phyloP scores from a whole-genome alignment of 2,888 invertebrate species.

The Pterostichus niger region DNA sequence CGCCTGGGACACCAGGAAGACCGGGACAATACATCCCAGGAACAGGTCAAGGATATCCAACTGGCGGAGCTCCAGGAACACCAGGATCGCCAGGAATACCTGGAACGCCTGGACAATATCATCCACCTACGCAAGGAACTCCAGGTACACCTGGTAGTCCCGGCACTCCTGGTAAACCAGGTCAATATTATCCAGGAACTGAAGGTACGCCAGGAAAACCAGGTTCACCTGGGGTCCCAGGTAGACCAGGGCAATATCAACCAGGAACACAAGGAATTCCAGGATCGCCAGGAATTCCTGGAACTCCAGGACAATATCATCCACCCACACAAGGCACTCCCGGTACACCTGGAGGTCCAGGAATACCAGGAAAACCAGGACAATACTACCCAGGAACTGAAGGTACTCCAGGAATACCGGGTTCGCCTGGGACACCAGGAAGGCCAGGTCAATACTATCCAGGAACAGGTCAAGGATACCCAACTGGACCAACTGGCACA shows the following conservation, averaged over 20 bases:
- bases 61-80: slow-evolving; percentile 74
- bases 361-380: slow-evolving; percentile 68
- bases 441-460: slow-evolving; percentile 69
- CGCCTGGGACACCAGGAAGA: slow-evolving; percentile 53
- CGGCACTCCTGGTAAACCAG: slow-evolving; percentile 70
- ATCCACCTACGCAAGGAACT: slow-evolving; percentile 69
- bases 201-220: slow-evolving; percentile 57
- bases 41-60: slow-evolving; percentile 67
- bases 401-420: slow-evolving; percentile 72
- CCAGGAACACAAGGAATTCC: slow-evolving; percentile 71
- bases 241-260: slow-evolving; percentile 77
- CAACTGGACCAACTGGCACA: slow-evolving; percentile 71
- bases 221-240: slow-evolving; percentile 72
- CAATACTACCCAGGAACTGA: slow-evolving; percentile 69
- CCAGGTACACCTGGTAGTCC: slow-evolving; percentile 69
- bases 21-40: slow-evolving; percentile 71
- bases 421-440: slow-evolving; percentile 71
- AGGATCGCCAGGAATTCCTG: slow-evolving; percentile 38
- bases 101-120: slow-evolving; percentile 69
- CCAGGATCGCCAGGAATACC: slow-evolving; percentile 69
- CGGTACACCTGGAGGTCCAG: slow-evolving; percentile 68
- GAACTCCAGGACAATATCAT: slow-evolving; percentile 69
- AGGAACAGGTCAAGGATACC: slow-evolving; percentile 55
- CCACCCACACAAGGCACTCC: slow-evolving; percentile 69
- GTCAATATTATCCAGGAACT: slow-evolving; percentile 68